Evolutionary conservation across 2,113 vertebrate genomes (phyloP).

Genomic region (Ochotona curzoniae): DNA sequence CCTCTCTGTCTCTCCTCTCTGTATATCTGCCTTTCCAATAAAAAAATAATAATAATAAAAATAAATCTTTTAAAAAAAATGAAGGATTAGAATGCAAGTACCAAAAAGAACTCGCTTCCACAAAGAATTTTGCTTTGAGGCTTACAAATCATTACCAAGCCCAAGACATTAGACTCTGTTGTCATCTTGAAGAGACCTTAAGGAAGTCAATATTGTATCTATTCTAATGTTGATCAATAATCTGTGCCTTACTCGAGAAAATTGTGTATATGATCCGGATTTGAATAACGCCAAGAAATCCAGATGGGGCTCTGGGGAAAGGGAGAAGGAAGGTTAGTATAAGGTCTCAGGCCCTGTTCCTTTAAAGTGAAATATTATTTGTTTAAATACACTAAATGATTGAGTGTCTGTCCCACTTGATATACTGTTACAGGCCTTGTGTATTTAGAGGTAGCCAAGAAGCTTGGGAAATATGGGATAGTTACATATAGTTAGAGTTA

Average conservation of each 20-base stretch:
- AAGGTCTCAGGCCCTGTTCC: not conserved
- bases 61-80: not conserved
- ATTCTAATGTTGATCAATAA: not conserved
- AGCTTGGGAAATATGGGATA: not conserved
- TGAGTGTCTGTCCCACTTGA: not conserved
- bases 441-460: not conserved
- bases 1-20: too few species aligned
- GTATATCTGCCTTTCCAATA: too few species aligned
- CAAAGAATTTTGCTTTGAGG: not conserved
- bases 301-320: not conserved
- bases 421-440: not conserved
- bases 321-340: not conserved
- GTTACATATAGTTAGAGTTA: too few species aligned
- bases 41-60: too few species aligned
- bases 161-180: not conserved
- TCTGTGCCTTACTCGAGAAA: not conserved
- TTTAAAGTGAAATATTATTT: not conserved
- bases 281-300: not conserved
- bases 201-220: not conserved
- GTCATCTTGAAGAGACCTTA: not conserved
- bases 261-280: not conserved
- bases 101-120: not conserved
- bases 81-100: not conserved
- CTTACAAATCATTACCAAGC: not conserved
- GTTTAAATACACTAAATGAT: not conserved